Evolutionary conservation across 1,140 invertebrate species (phyloP).

Genomic region (Seison nebaliae): DNA sequence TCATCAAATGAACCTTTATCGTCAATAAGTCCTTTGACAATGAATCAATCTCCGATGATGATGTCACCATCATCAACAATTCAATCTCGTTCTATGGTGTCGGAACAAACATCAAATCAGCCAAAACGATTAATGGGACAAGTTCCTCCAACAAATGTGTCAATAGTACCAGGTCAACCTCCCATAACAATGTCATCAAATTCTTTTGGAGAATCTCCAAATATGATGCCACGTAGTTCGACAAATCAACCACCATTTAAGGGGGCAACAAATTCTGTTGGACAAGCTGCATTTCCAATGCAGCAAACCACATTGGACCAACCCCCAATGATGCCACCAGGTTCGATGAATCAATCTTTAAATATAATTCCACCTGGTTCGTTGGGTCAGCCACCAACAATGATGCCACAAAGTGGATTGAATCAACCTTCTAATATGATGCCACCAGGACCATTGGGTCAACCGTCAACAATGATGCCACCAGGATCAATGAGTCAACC

Average conservation of each 20-base stretch:
- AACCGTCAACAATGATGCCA: neutral
- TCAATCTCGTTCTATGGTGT: neutral
- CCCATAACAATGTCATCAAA: no score
- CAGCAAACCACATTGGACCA: neutral
- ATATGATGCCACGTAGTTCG: no score
- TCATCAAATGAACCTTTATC: neutral
- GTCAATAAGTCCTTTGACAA: neutral
- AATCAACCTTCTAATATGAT: neutral
- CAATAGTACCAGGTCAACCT: neutral
- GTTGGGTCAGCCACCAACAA: neutral
- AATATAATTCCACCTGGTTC: neutral
- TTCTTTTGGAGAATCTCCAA: no score
- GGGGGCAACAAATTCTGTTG: no score
- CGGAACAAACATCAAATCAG: neutral
- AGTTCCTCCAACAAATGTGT: neutral
- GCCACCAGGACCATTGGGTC: neutral
- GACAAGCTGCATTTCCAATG: neutral
- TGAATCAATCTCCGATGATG: neutral
- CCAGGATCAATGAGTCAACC: neutral
- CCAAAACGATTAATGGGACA: neutral
- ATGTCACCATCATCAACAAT: neutral
- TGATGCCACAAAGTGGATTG: neutral
- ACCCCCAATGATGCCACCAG: neutral
- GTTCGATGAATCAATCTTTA: slow-evolving; percentile 1
- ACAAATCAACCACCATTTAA: no score